A percentile compares a stretch with the other conserved stretches of the same genome.
Conservation (phyloP, 2,888 invertebrate genomes). For the Brenthis ino region DNA sequence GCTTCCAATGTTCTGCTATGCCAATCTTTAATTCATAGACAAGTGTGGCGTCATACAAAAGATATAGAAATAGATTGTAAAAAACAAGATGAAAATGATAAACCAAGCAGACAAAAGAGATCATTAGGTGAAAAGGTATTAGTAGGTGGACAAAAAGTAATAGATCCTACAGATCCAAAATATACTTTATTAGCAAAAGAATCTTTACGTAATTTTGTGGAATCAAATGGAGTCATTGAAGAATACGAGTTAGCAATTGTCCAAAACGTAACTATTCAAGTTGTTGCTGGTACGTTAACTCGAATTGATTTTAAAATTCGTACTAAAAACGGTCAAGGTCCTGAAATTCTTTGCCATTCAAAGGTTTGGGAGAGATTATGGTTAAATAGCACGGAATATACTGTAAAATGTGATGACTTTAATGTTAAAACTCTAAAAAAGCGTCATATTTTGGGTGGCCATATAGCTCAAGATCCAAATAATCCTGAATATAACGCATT, state of each 20-base stretch:
- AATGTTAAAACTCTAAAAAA: conserved; percentile 27
- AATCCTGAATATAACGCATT: conserved; percentile 48
- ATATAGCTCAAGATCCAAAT: conserved; percentile 39
- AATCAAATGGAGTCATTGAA: conserved; percentile 34
- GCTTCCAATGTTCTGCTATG: conserved; percentile 35
- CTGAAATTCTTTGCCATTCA: conserved; percentile 62
- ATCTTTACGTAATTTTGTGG: conserved; percentile 46
- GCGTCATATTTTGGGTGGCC: conserved; percentile 37
- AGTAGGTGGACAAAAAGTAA: conserved; percentile 36
- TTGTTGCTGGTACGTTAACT: conserved; percentile 69
- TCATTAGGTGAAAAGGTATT: conserved; percentile 25
- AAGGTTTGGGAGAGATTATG: conserved; percentile 82
- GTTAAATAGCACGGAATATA: conserved; percentile 65
- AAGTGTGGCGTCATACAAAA: conserved; percentile 14
- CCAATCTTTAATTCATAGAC: conserved; percentile 10
- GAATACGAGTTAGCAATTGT: conserved; percentile 63
- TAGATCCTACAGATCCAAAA: conserved; percentile 43
- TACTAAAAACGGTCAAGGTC: conserved; percentile 48
- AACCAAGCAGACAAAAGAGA: conserved; percentile 27
- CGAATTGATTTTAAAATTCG: conserved; percentile 55
- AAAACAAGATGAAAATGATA: conserved; percentile 2
- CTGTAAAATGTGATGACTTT: conserved; percentile 40
- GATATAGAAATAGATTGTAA: conserved; percentile 49
- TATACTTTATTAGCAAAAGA: conserved; percentile 48
- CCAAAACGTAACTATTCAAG: conserved; percentile 59